A percentile compares a stretch with the other conserved stretches of the same genome.
These are phyloP conservation scores for Emydocephalus ijimae DNA, from an alignment of 2,113 vertebrate genomes.

Conservation along the genomic window DNA sequence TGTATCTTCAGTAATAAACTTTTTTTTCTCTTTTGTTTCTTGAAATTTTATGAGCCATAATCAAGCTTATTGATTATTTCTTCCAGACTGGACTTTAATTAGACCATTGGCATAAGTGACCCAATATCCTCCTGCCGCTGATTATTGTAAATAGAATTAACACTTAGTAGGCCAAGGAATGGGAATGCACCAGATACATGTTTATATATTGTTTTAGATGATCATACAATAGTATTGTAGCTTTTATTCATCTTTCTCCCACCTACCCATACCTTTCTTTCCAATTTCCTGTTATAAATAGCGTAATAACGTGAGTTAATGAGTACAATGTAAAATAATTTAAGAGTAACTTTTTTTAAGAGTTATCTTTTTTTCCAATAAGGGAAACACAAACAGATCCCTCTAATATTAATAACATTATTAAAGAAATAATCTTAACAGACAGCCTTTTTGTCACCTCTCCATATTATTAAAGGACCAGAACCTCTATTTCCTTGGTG, in stretches of 20 bases:
- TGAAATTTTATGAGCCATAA: conserved; percentile 22
- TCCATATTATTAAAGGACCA: background rate
- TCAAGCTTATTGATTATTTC: background rate
- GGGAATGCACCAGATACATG: background rate
- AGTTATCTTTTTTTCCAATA: background rate
- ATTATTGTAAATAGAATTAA: conserved; percentile 4
- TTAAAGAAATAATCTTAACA: background rate
- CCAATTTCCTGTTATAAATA: background rate
- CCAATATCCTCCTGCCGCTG: background rate
- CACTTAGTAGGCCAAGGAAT: background rate
- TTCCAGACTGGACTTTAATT: conserved; percentile 7
- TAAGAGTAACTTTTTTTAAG: no score
- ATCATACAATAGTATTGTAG: background rate
- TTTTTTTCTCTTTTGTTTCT: conserved; percentile 25
- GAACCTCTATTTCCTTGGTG: background rate
- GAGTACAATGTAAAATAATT: background rate
- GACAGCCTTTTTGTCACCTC: background rate
- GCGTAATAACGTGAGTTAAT: background rate
- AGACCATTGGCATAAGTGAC: conserved; percentile 9
- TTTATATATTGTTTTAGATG: background rate
- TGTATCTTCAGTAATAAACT: conserved; percentile 1
- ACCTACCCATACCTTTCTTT: background rate
- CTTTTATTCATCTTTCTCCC: background rate
- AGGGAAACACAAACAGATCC: background rate
- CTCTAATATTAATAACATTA: no score